Evolutionary conservation across 2,888 invertebrate species (phyloP).

Genomic region (Petrolisthes cinctipes): DNA sequence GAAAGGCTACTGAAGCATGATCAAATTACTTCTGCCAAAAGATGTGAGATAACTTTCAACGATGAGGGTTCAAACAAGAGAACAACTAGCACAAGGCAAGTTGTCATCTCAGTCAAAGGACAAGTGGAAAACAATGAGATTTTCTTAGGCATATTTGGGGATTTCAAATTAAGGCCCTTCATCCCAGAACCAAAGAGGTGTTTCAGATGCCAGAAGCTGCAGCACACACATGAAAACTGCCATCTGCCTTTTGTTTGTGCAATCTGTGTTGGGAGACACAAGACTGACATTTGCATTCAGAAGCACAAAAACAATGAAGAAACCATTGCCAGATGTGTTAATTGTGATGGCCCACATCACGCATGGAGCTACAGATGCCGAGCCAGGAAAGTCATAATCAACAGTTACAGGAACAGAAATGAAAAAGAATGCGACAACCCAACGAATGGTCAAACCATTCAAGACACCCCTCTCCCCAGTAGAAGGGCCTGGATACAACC

Average conservation of each 20-base stretch:
- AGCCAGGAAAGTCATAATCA: background rate
- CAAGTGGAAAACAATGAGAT: background rate
- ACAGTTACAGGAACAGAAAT: no score
- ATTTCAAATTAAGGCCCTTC: background rate
- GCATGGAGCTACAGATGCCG: background rate
- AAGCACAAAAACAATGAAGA: background rate
- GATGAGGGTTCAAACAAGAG: background rate
- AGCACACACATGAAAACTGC: background rate
- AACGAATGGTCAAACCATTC: no score
- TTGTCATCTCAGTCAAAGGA: background rate
- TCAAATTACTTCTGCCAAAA: background rate
- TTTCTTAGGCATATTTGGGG: background rate
- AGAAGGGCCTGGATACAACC: background rate
- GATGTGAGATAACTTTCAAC: background rate
- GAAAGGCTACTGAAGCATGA: background rate
- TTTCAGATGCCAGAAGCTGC: background rate
- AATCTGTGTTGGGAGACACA: background rate
- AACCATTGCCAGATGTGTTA: background rate
- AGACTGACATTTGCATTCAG: background rate
- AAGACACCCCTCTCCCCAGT: background rate
- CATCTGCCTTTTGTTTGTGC: background rate
- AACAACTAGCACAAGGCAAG: background rate
- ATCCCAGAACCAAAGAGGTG: no score
- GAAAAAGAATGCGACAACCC: no score
- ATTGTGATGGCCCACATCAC: background rate